These are phyloP conservation scores for Catocala fraxini DNA, from an alignment of 2,888 invertebrate genomes.

Conservation along the genomic window DNA sequence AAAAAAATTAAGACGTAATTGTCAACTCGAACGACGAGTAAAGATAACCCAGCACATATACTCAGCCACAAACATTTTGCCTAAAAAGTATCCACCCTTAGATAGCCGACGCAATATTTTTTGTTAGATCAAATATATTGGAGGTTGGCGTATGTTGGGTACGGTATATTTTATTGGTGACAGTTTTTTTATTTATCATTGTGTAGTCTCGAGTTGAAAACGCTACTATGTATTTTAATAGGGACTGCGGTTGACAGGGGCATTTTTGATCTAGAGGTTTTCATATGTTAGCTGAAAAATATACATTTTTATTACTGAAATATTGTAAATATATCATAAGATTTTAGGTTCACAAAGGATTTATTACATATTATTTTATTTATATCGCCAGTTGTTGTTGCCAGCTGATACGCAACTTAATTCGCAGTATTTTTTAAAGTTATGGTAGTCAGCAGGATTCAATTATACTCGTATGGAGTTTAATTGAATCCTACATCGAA, in stretches of 20 bases:
- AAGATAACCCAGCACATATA: not conserved
- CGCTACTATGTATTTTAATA: not conserved
- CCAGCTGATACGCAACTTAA: too few relatives aligned
- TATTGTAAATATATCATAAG: not conserved
- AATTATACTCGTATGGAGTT: too few relatives aligned
- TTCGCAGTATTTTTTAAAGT: too few relatives aligned
- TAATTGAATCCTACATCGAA: too few relatives aligned
- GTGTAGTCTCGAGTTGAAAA: not conserved
- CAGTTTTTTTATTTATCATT: conserved; percentile 8
- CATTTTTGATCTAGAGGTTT: not conserved
- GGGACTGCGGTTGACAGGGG: not conserved
- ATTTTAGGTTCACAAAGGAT: too few relatives aligned
- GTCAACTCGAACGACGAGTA: too few relatives aligned
- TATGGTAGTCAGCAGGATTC: too few relatives aligned
- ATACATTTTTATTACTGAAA: not conserved
- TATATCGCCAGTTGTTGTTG: too few relatives aligned
- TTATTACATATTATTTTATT: too few relatives aligned
- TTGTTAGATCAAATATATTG: conserved; percentile 20
- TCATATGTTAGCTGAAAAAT: not conserved
- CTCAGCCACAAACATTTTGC: not conserved
- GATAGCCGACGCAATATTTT: conserved; percentile 22
- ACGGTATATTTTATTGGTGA: conserved; percentile 12
- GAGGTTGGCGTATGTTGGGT: conserved; percentile 3
- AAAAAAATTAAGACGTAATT: too few relatives aligned
- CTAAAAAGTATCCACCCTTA: not conserved